Evolutionary conservation across 2,797 vertebrate genomes (phyloP), one percentile per base, ranked within the genome.

Genomic region (Cephalopachus bancanus): DNA sequence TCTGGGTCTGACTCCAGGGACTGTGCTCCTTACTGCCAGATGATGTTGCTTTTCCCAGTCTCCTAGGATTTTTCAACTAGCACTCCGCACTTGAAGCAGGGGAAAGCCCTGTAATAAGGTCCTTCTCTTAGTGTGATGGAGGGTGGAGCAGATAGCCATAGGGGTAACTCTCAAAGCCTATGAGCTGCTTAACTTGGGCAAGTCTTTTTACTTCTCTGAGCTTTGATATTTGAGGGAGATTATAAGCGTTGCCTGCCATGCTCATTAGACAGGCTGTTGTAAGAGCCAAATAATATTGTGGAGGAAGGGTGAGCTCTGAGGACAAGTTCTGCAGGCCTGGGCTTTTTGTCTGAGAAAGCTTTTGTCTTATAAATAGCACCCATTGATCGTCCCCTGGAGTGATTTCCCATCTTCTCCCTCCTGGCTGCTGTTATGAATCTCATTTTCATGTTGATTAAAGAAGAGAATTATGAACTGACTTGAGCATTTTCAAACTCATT

Each of bases 341-440:
- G 6, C 17, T 79, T 91, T 90, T 76, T 53, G 75, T 85, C 85
- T 78, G 91, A 97, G 91, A 84, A 97, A 95, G 74, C 83, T 89
- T 96, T 97, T 94, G 79, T 88, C 69, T 55, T 97, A 96, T 94
- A 96, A 97, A 95, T 97, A 97, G 96, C 96, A 87, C 91, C 55
- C 81, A 96, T 91, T 91, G 89, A 95, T 97, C 11, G 2, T 76
- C 55, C 81, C 20, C 78, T 94, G 84, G 85, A 96, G 95, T 94
- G 79, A 83, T 93, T 95, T 97, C 92, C 95, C 84, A 76, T 97
- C 86, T 95, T 94, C 59, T 86, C 67, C 88, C 14, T 97, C 64
- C 79, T 94, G 96, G 87, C 78, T 96, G 69, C 95, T 86, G 64
- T 86, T 93, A 83, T 49, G 89, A 95, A 93, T 95, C 94, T 96